These are phyloP conservation scores for Eremobia ochroleuca DNA, from an alignment of 2,888 invertebrate species.

Conservation along the genomic window DNA sequence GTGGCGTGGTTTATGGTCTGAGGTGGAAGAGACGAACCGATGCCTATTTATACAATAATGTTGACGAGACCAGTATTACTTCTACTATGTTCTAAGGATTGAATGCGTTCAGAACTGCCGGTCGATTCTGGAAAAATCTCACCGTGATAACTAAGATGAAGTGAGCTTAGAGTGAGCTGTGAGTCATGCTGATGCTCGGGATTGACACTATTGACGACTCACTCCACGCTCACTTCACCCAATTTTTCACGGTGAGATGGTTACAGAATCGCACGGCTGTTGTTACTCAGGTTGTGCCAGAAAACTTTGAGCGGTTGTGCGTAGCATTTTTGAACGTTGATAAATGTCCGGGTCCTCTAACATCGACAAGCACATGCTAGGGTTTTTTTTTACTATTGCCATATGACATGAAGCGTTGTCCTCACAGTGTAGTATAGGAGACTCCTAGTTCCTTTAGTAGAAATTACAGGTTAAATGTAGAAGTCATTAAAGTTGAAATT, in stretches of 20 bases:
- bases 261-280: no score
- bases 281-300: conserved; percentile 46
- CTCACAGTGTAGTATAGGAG: not conserved
- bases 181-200: no score
- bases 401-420: not conserved
- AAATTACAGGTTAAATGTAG: not conserved
- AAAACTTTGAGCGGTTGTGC: conserved; percentile 14
- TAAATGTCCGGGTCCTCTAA: conserved; percentile 1
- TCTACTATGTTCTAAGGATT: conserved; percentile 64
- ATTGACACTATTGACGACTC: no score
- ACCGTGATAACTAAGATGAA: no score
- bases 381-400: not conserved
- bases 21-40: conserved; percentile 76
- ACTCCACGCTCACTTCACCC: no score
- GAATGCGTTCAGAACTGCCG: conserved; percentile 1
- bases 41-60: conserved; percentile 73
- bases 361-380: not conserved
- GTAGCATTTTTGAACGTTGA: conserved; percentile 6
- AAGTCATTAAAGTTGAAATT: not conserved
- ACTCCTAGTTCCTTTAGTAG: not conserved
- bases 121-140: no score
- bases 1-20: conserved; percentile 71
- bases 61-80: conserved; percentile 73
- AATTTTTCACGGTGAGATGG: no score
- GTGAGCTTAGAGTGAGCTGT: no score